Evolutionary conservation across 2,888 invertebrate species (phyloP).

Genomic region (Rotaria macrura): DNA sequence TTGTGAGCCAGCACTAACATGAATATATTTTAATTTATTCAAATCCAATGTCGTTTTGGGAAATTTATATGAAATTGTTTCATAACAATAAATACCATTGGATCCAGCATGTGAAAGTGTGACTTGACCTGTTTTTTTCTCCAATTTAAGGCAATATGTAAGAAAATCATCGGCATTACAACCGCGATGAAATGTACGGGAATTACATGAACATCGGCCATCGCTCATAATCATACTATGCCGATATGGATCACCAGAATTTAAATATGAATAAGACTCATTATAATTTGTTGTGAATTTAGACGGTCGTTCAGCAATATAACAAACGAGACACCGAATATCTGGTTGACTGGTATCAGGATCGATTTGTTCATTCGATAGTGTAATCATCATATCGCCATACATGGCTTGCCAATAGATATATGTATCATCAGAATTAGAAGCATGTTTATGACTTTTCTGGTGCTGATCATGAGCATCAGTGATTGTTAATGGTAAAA

Average conservation of each 20-base stretch:
- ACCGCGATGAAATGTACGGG: neutral
- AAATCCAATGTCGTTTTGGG: neutral
- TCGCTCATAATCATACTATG: neutral
- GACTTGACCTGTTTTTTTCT: neutral
- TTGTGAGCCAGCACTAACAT: neutral
- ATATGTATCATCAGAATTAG: neutral
- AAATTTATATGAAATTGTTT: neutral
- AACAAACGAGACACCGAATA: slow-evolving; percentile 4
- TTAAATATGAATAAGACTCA: neutral
- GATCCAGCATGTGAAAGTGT: slow-evolving; percentile 6
- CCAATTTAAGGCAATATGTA: neutral
- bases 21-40: neutral
- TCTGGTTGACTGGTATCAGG: neutral
- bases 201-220: neutral
- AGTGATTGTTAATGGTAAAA: neutral
- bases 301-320: neutral
- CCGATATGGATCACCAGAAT: neutral
- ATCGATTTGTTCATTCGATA: neutral
- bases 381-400: neutral
- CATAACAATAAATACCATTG: neutral
- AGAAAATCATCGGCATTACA: neutral
- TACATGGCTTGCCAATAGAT: slow-evolving; percentile 4
- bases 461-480: neutral
- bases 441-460: neutral
- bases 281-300: neutral